phyloP scores from a whole-genome alignment of 2,797 vertebrate species.

The Menidia menidia region DNA sequence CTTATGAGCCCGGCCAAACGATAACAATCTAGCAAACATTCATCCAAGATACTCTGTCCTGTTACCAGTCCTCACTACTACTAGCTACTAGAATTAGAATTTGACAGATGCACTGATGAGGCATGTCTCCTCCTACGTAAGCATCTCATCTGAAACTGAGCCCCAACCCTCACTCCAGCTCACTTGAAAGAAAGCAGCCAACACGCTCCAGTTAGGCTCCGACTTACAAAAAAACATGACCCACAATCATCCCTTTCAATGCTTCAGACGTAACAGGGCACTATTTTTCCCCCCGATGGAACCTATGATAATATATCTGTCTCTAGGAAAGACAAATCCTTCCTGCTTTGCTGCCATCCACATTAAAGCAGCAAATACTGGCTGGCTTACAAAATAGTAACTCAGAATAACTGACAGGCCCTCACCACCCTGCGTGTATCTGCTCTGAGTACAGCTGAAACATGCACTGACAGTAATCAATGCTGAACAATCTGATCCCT shows the following conservation, averaged over 20 bases:
- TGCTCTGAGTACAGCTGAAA: constrained; percentile 48
- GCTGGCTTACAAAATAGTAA: constrained; percentile 53
- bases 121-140: too few species aligned
- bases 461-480: constrained; percentile 50
- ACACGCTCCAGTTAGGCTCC: constrained; percentile 15
- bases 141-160: too few species aligned
- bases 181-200: neutral
- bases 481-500: constrained; percentile 31
- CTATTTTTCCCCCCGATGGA: constrained; percentile 1
- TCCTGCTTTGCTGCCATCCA: constrained; percentile 37
- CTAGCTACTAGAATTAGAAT: too few species aligned
- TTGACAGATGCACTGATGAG: too few species aligned
- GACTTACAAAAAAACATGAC: neutral
- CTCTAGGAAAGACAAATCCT: constrained; percentile 7
- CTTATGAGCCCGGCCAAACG: neutral
- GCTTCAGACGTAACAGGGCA: constrained; percentile 5
- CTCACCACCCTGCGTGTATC: constrained; percentile 68
- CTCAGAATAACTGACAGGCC: constrained; percentile 58
- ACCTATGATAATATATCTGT: constrained; percentile 11
- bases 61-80: too few species aligned
- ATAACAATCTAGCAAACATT: too few species aligned
- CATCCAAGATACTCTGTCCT: too few species aligned
- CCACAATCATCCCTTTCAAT: constrained; percentile 3
- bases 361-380: constrained; percentile 50
- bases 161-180: too few species aligned